A percentile compares a stretch with the other conserved stretches of the same genome.
Evolutionary conservation across 2,888 invertebrate species (phyloP).

Genomic region (Clitarchus hookeri): DNA sequence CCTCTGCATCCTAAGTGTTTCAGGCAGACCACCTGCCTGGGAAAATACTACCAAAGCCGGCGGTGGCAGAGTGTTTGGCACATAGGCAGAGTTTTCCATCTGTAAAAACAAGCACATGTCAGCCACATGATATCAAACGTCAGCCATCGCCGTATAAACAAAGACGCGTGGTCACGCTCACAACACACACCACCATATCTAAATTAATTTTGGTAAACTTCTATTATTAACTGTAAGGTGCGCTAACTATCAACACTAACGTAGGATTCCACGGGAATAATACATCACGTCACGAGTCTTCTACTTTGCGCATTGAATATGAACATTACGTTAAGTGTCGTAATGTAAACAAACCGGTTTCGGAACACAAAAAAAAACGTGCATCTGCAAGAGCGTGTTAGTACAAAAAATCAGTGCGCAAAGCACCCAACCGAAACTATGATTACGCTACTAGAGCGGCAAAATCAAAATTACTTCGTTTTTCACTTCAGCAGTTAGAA

Average conservation of each 20-base stretch:
- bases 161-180: neutral
- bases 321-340: neutral
- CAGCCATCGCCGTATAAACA: neutral
- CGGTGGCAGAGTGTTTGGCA: constrained; percentile 72
- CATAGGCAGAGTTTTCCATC: constrained; percentile 78
- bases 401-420: neutral
- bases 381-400: neutral
- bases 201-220: neutral
- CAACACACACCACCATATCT: neutral
- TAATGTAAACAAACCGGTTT: constrained; percentile 1
- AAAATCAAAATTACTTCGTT: neutral
- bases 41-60: constrained; percentile 76
- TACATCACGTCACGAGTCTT: neutral
- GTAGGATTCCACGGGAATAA: neutral
- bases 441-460: neutral
- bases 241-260: too few species aligned
- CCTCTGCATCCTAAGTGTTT: constrained; percentile 74
- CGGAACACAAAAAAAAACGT: neutral
- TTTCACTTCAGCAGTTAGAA: neutral
- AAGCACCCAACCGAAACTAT: neutral
- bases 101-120: constrained; percentile 48
- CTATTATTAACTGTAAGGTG: too few species aligned
- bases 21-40: constrained; percentile 74
- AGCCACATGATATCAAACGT: neutral
- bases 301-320: neutral